phyloP scores from a whole-genome alignment of 2,797 vertebrate genomes.

The Myripristis jacobus region DNA sequence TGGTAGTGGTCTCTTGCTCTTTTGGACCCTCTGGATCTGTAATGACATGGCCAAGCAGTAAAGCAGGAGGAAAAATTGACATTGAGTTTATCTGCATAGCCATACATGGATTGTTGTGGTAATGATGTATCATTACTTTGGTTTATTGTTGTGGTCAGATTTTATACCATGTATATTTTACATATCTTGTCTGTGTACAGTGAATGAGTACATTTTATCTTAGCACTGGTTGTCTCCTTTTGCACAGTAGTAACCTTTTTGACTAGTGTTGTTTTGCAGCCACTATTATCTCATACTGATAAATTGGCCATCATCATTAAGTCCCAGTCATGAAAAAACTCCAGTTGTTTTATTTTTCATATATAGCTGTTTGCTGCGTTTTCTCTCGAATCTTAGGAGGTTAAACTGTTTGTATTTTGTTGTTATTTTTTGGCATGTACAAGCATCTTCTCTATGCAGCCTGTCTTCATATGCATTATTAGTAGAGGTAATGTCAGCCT shows the following conservation, averaged over 20 bases:
- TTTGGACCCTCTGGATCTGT: too few species aligned
- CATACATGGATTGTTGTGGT: not conserved
- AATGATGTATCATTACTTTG: not conserved
- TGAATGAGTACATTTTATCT: too few species aligned
- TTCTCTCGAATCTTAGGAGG: not conserved
- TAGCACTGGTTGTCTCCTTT: too few species aligned
- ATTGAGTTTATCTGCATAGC: slow-evolving; percentile 7
- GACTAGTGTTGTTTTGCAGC: too few species aligned
- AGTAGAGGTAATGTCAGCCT: slow-evolving; percentile 26
- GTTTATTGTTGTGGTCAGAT: not conserved
- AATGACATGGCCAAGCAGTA: too few species aligned
- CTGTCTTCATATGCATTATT: slow-evolving; percentile 8
- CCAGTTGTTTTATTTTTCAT: too few species aligned
- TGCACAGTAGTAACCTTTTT: too few species aligned
- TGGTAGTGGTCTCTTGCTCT: too few species aligned
- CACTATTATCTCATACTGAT: too few species aligned
- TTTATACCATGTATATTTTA: not conserved
- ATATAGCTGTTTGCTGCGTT: not conserved
- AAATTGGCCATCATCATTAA: too few species aligned
- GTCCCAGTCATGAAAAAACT: too few species aligned
- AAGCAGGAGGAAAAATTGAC: too few species aligned
- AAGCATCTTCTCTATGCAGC: not conserved
- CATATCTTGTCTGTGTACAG: not conserved
- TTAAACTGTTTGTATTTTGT: not conserved
- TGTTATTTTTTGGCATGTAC: not conserved